A percentile compares a stretch with the other conserved stretches of the same genome.
These are phyloP conservation scores for Lepidocolaptes lacrymiger DNA, from an alignment of 2,797 vertebrate genomes.

Conservation along the genomic window DNA sequence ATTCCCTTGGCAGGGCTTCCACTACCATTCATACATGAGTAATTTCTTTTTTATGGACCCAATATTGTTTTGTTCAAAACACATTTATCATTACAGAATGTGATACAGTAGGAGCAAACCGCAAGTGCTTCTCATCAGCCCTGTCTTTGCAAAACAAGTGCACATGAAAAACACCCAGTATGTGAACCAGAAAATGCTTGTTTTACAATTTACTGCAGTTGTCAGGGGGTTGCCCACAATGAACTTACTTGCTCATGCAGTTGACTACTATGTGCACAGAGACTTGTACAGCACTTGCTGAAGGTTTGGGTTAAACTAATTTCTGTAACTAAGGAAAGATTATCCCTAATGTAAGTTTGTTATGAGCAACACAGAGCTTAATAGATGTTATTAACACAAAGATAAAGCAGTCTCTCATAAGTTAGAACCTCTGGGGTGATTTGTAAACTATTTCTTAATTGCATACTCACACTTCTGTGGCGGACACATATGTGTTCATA, in stretches of 20 bases:
- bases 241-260: not conserved
- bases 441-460: not conserved
- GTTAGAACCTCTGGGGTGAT: not conserved
- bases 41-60: conserved; percentile 59
- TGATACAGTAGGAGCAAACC: conserved; percentile 8
- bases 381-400: not conserved
- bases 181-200: not conserved
- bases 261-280: rapidly evolving
- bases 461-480: not conserved
- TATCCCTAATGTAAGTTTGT: not conserved
- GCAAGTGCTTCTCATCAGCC: not conserved
- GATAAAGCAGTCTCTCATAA: not conserved
- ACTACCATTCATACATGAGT: conserved; percentile 47
- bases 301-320: not conserved
- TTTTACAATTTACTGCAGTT: not conserved
- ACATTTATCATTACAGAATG: conserved; percentile 54
- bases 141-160: conserved; percentile 1
- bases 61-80: conserved; percentile 52
- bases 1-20: conserved; percentile 43
- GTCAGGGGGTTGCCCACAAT: not conserved
- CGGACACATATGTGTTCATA: not conserved
- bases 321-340: not conserved
- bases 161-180: not conserved
- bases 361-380: not conserved
- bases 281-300: not conserved